Conservation (phyloP, 1,140 invertebrate genomes). For the Ceratoteleas bidentatus region DNA sequence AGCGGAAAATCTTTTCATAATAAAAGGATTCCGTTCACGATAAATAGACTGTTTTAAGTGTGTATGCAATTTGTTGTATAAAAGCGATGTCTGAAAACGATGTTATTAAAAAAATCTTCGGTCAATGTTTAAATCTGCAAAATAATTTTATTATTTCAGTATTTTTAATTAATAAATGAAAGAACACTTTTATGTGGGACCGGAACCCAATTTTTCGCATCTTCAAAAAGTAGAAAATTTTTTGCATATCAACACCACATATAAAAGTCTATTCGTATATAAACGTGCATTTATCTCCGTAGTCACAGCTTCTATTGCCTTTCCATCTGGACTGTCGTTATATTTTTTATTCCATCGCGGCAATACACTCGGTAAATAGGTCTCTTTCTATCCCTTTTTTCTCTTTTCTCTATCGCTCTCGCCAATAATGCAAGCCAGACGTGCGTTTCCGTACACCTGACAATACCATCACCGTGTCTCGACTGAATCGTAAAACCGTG, state of each 20-base stretch:
- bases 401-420: conserved; percentile 50
- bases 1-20: too few relatives aligned
- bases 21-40: too few relatives aligned
- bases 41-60: too few relatives aligned
- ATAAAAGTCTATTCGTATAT: conserved; percentile 56
- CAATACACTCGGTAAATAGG: conserved; percentile 63
- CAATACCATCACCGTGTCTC: conserved; percentile 64
- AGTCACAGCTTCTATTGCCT: conserved; percentile 58
- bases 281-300: conserved; percentile 59
- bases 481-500: conserved; percentile 64
- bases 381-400: conserved; percentile 47
- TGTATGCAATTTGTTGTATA: too few relatives aligned
- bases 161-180: too few relatives aligned
- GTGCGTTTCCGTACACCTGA: conserved; percentile 65
- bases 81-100: too few relatives aligned
- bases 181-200: too few relatives aligned
- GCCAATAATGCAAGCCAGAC: conserved; percentile 61
- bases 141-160: too few relatives aligned
- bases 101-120: too few relatives aligned
- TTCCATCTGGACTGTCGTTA: conserved; percentile 58
- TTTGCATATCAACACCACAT: conserved; percentile 27
- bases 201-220: too few relatives aligned
- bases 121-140: too few relatives aligned
- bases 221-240: conserved; percentile 28
- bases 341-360: conserved; percentile 61